These are phyloP conservation scores for Hydraecia micacea DNA, from an alignment of 2,888 invertebrate genomes.

Conservation along the genomic window DNA sequence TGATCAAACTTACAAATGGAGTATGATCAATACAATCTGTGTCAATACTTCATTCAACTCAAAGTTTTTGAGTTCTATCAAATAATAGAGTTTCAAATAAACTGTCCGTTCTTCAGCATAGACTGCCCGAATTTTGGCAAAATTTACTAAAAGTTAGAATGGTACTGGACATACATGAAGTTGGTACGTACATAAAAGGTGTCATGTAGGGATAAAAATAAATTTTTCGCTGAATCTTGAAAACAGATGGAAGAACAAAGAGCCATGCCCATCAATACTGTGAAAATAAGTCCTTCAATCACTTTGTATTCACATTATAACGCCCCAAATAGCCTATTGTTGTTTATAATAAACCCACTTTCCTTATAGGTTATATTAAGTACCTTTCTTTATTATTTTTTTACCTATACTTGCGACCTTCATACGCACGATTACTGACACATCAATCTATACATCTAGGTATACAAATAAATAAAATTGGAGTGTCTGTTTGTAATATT, in stretches of 20 bases:
- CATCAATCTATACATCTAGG: no score
- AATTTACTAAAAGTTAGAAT: neutral
- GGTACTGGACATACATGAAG: constrained; percentile 5
- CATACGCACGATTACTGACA: neutral
- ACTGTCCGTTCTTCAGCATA: neutral
- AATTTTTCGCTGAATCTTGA: constrained; percentile 20
- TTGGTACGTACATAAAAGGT: neutral
- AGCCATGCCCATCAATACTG: constrained; percentile 25
- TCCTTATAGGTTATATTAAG: constrained; percentile 47
- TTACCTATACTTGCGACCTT: constrained; percentile 24
- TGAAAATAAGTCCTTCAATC: constrained; percentile 50
- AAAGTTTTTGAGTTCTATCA: neutral
- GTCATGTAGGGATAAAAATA: constrained; percentile 22
- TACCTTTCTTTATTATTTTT: constrained; percentile 43
- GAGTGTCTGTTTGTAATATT: no score
- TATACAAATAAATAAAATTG: no score
- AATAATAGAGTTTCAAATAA: constrained; percentile 8
- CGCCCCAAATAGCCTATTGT: constrained; percentile 51
- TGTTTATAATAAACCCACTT: constrained; percentile 58
- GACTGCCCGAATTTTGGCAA: neutral
- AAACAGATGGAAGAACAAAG: constrained; percentile 45
- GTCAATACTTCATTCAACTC: neutral
- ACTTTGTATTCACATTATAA: constrained; percentile 49
- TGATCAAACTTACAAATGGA: neutral
- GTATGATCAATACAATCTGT: neutral